Base-by-base conservation (phyloP, 2,888 invertebrate species). In the Cerastoderma edule region DNA sequence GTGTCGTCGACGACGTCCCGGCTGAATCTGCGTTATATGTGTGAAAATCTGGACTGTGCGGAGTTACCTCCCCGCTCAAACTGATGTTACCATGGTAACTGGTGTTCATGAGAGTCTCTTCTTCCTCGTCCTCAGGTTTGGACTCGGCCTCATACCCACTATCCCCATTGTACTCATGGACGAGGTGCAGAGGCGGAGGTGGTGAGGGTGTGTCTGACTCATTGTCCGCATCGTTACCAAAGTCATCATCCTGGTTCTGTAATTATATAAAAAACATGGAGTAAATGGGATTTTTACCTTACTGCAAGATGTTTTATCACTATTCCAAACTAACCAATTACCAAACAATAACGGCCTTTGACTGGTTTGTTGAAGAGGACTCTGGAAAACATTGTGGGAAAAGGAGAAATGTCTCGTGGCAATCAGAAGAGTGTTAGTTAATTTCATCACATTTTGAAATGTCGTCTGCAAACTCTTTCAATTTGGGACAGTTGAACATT, bases 91-190 rank as follows among this genome's bases (percentile, higher is more conserved):
- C 71, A 60, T 67, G 81, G 67, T 57, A 75, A 73, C 75, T 73
- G 50, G 60, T 73, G 60, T 70, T 78, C 75, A 73, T 71, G n/a
- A 75, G 33, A 4, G 73, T 76, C 28, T 78, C 78, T 44, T 71
- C 67, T 44, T 75, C 75, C 27, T 81, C 81, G 33, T 78, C 81
- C 33, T 81, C 81, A 6, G 78, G 81, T 64, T 82, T 82, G 2
- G 90, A 90, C 67, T 89, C 89, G 0, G 90, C 90, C 73, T 89
- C 89, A 50, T 90, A 90, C 2, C 90, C 90, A 48, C 89, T 89
- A 82, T 90, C 90, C 2, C 88, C 89, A 53, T 89, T 90, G 48
- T 85, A 85, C 57, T 87, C 85, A 22, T 78, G 67, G 13, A 68
- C 30, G 24, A 50, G 44, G 44, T 67, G 73, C 16, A 57, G 30